Evolutionary conservation across 2,888 invertebrate genomes (phyloP), one percentile per base, ranked within the genome.

Genomic region (Labia minor): DNA sequence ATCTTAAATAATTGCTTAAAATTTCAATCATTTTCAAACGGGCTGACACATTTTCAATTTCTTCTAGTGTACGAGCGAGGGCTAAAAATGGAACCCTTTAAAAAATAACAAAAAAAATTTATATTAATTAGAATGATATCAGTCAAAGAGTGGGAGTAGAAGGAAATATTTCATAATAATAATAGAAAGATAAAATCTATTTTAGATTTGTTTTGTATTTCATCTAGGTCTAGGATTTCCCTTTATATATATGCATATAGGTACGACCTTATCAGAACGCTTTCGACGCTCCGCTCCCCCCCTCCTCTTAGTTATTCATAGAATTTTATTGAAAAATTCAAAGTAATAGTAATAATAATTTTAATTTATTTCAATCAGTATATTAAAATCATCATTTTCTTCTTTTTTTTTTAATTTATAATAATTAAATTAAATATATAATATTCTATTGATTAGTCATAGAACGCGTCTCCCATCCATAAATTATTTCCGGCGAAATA

Each of bases 11-110:
- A 78, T 98, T 98, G 73, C 90, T 85, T 62, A 99, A 78, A 65
- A 91, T 91, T 76, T 96, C 94, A 1, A 96, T 86, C 75, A 94
- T 97, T 79, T 91, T 93, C 66, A 98, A 82, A 33, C 98, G 85
- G 1, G 88, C 88, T 8, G 88, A 88, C 0, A 87, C 89, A 14
- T 82, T 86, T 78, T 99, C 98, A 67, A 99, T 95, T 67, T 86
- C 83, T 76, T 95, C 90, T 72, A 99, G 82, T 0, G 98, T 97
- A 74, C 85, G 86, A 0, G 97, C 88, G 62, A 99, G 79, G 0
- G 97, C 97, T 70, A 93, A 79, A 76, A 98, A 99, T 0, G 99
- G 98, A 61, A 95, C 91, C 71, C 90, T 92, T 75, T 65, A 79
- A 77, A 70, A 66, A 61, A 16, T 66, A 11, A 37, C 61, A 61